Evolutionary conservation across 2,113 vertebrate genomes (phyloP).

Genomic region (Larimichthys polyactis): DNA sequence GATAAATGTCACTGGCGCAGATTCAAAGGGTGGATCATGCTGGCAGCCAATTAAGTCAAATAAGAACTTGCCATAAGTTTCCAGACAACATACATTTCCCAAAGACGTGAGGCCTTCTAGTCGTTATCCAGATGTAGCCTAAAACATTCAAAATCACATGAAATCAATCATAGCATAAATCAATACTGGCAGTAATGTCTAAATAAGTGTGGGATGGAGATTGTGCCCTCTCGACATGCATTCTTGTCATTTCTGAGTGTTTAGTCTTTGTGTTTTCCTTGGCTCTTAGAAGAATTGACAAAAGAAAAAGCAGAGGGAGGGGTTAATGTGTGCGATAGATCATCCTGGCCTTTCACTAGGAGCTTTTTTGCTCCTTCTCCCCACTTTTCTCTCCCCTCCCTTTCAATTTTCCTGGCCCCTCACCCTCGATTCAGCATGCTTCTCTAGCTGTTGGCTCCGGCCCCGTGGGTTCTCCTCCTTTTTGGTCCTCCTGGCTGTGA

Average conservation of each 20-base stretch:
- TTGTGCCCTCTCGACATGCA: slow-evolving; percentile 32
- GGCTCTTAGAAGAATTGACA: slow-evolving; percentile 42
- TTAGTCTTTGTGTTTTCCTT: slow-evolving; percentile 55
- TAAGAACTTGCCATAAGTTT: slow-evolving; percentile 63
- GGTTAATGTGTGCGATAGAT: slow-evolving; percentile 64
- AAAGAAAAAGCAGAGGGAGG: slow-evolving; percentile 44
- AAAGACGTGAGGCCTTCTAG: slow-evolving; percentile 52
- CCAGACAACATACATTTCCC: slow-evolving; percentile 67
- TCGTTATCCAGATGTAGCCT: slow-evolving; percentile 62
- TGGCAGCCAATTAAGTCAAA: slow-evolving; percentile 71
- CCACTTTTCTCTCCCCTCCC: slow-evolving; percentile 46
- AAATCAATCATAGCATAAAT: slow-evolving; percentile 66
- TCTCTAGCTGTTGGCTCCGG: slow-evolving; percentile 28
- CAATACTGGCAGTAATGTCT: slow-evolving; percentile 44
- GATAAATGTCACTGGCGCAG: slow-evolving; percentile 68
- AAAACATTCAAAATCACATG: slow-evolving; percentile 46
- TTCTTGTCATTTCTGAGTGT: slow-evolving; percentile 45
- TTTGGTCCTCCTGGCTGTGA: slow-evolving; percentile 45
- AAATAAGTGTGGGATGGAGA: slow-evolving; percentile 42
- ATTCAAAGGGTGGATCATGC: slow-evolving; percentile 73
- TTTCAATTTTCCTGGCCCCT: slow-evolving; percentile 66
- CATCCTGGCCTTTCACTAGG: slow-evolving; percentile 43
- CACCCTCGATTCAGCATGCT: slow-evolving; percentile 34
- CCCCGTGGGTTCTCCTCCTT: slow-evolving; percentile 7
- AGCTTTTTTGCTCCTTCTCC: slow-evolving; percentile 41